These are phyloP conservation scores for Rhadinocentrus ornatus DNA, from an alignment of 2,797 vertebrate species.

Conservation along the genomic window DNA sequence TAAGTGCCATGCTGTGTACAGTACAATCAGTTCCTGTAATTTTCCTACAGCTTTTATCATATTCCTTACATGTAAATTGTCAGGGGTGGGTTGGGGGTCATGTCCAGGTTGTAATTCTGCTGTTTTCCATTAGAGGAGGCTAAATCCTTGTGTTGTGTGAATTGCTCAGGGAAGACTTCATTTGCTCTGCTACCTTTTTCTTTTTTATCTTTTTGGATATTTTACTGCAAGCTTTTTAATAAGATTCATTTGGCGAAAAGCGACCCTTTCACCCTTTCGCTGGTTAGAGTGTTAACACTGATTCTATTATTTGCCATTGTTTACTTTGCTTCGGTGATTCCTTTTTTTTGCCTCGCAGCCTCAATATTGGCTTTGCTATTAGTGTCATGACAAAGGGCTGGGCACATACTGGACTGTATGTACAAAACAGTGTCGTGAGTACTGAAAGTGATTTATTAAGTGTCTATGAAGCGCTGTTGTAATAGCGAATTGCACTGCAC, in stretches of 20 bases:
- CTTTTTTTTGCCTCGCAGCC: conserved; percentile 61
- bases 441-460: conserved; percentile 58
- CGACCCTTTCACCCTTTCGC: conserved; percentile 67
- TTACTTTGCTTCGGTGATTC: conserved; percentile 58
- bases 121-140: conserved; percentile 64
- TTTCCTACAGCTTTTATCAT: conserved; percentile 47
- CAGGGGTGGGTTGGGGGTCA: conserved; percentile 39
- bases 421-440: conserved; percentile 64
- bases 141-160: conserved; percentile 61
- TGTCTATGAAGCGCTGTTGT: conserved; percentile 57
- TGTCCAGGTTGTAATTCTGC: conserved; percentile 46
- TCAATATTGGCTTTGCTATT: conserved; percentile 68
- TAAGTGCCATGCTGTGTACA: conserved; percentile 73
- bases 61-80: conserved; percentile 31
- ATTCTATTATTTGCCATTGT: conserved; percentile 21
- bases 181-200: conserved; percentile 83
- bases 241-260: conserved; percentile 85
- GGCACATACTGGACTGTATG: conserved; percentile 49
- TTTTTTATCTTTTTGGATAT: conserved; percentile 74
- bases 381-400: conserved; percentile 59
- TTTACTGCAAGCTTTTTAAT: conserved; percentile 81
- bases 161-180: conserved; percentile 88
- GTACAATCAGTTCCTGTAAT: conserved; percentile 59
- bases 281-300: not conserved
- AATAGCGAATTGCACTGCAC: conserved; percentile 78